Evolutionary conservation across 2,797 vertebrate species (phyloP).

Genomic region (Mastacembelus armatus): DNA sequence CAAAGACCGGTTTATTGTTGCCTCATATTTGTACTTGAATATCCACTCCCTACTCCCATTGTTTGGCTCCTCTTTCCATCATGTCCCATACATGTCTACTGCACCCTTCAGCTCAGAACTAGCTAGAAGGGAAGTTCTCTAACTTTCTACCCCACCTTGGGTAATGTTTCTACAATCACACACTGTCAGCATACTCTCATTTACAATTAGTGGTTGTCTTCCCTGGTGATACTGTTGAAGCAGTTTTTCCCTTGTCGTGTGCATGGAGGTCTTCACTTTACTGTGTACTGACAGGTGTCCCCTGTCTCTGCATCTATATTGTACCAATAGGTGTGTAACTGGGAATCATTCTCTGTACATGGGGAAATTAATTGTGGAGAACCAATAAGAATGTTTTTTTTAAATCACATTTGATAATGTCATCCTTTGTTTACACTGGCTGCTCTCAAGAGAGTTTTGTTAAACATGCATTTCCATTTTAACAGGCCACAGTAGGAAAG

Average conservation of each 20-base stretch:
- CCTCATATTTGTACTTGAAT: conserved; percentile 49
- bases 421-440: conserved; percentile 10
- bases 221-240: conserved; percentile 19
- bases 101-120: conserved; percentile 28
- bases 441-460: conserved; percentile 6
- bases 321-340: not conserved
- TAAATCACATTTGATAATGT: not conserved
- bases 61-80: conserved; percentile 35
- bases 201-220: conserved; percentile 47
- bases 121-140: conserved; percentile 18
- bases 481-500: not conserved
- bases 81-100: conserved; percentile 14
- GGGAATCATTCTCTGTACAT: too few relatives aligned
- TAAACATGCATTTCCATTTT: conserved; percentile 2
- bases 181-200: conserved; percentile 25
- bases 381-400: conserved; percentile 11
- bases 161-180: conserved; percentile 29
- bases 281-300: not conserved
- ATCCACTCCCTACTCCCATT: conserved; percentile 24
- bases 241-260: conserved; percentile 9
- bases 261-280: not conserved
- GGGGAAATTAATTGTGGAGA: too few relatives aligned
- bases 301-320: not conserved
- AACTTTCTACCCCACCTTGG: conserved; percentile 22
- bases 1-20: conserved; percentile 60